These are phyloP conservation scores for Montipora capitata DNA, from an alignment of 92 coral and sea anemone genomes.

Conservation along the genomic window DNA sequence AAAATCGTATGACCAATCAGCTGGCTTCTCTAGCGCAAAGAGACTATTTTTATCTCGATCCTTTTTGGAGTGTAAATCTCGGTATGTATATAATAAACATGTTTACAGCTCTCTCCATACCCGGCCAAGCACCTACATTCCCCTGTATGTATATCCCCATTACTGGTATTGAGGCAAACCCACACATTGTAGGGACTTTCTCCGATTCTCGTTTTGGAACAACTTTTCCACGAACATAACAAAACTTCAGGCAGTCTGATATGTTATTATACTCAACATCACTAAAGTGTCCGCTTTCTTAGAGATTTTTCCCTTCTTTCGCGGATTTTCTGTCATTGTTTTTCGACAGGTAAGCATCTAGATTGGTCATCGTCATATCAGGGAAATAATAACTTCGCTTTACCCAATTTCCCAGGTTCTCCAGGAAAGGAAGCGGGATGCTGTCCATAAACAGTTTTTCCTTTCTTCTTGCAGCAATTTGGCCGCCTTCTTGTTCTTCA, in stretches of 20 bases:
- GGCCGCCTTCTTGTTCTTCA: constrained; percentile 20
- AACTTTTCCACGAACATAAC: constrained; percentile 32
- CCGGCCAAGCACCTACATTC: constrained; percentile 49
- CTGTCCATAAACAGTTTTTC: constrained; percentile 23
- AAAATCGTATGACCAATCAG: too few relatives aligned
- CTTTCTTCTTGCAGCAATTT: constrained; percentile 18
- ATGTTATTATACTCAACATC: constrained; percentile 26
- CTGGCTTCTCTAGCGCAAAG: too few relatives aligned
- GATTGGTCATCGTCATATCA: constrained; percentile 18
- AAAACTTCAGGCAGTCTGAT: constrained; percentile 35
- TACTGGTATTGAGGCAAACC: constrained; percentile 39
- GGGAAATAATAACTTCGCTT: constrained; percentile 26
- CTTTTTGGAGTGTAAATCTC: too few relatives aligned
- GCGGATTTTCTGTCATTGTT: constrained; percentile 27
- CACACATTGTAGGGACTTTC: constrained; percentile 22
- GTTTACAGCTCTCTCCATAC: constrained; percentile 50
- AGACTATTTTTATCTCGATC: too few relatives aligned
- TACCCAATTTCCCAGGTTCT: constrained; percentile 34
- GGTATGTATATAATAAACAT: too few relatives aligned
- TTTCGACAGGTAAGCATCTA: constrained; percentile 23
- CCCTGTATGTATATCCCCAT: constrained; percentile 33
- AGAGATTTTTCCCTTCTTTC: not conserved
- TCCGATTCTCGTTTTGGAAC: constrained; percentile 41
- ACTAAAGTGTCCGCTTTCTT: not conserved
- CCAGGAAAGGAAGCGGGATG: constrained; percentile 24